A percentile compares a stretch with the other conserved stretches of the same genome.
These are phyloP conservation scores for Anoplius nigerrimus DNA, from an alignment of 2,888 invertebrate species.

Conservation along the genomic window DNA sequence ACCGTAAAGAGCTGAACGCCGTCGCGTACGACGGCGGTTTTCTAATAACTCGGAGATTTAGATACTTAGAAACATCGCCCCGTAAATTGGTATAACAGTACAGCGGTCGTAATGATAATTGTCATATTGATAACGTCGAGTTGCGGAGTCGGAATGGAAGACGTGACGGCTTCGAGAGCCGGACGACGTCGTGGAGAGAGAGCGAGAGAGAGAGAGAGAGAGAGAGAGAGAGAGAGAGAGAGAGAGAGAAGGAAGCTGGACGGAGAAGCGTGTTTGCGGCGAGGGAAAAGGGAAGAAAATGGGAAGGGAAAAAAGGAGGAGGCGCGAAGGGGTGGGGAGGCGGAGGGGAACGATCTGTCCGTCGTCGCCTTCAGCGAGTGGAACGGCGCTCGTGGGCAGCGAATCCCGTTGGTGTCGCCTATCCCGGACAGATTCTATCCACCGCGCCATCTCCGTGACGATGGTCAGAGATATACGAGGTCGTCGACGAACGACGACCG, in stretches of 20 bases:
- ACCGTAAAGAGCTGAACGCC: too few species aligned
- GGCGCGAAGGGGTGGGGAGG: neutral
- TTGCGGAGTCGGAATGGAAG: too few species aligned
- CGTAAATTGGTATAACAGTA: conserved; percentile 7
- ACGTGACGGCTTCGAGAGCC: too few species aligned
- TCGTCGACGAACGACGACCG: conserved; percentile 18
- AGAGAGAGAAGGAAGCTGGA: neutral
- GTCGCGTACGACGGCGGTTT: too few species aligned
- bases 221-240: neutral
- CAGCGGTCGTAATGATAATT: too few species aligned
- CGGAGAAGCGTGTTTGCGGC: neutral
- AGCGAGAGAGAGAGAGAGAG: neutral
- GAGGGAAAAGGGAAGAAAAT: neutral
- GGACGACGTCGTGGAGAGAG: neutral
- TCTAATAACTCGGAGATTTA: too few species aligned
- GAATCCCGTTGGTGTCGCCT: conserved; percentile 61
- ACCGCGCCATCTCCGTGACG: conserved; percentile 14
- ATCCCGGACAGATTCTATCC: conserved; percentile 20
- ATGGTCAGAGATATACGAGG: conserved; percentile 16
- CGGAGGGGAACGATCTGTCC: neutral
- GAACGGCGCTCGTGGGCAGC: conserved; percentile 59
- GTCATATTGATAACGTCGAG: too few species aligned
- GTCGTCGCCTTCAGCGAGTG: conserved; percentile 44
- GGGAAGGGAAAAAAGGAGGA: neutral
- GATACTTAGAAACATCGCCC: conserved; percentile 9